These are phyloP conservation scores for Drosophila nigricruria DNA, from an alignment of 2,888 invertebrate genomes.

Conservation along the genomic window DNA sequence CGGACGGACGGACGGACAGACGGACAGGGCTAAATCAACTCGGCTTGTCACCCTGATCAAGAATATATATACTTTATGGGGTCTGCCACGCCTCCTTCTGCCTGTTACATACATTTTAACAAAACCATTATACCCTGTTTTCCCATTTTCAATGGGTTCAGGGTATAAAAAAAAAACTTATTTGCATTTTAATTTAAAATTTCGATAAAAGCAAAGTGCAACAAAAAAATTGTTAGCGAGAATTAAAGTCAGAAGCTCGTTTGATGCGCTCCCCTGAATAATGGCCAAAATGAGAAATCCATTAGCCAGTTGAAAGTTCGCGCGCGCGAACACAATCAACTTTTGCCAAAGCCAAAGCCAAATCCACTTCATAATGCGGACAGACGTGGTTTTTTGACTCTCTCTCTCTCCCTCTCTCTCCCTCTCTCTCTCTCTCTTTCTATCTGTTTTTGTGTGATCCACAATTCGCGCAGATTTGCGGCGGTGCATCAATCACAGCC, in stretches of 20 bases:
- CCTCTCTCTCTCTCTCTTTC: background rate
- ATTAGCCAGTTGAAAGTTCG: constrained; percentile 14
- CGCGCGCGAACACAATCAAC: constrained; percentile 6
- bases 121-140: too few relatives aligned
- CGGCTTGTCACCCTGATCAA: too few relatives aligned
- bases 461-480: constrained; percentile 6
- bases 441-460: background rate
- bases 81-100: too few relatives aligned
- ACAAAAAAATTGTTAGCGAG: background rate
- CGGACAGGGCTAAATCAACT: too few relatives aligned
- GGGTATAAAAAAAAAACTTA: background rate
- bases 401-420: background rate
- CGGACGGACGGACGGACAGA: too few relatives aligned
- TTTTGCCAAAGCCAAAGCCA: constrained; percentile 9
- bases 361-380: constrained; percentile 12
- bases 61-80: too few relatives aligned
- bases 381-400: background rate
- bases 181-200: background rate
- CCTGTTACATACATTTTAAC: too few relatives aligned
- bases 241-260: background rate
- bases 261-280: background rate
- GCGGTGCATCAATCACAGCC: constrained; percentile 48
- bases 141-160: too few relatives aligned
- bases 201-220: background rate
- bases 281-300: background rate